Percentiles rank a stretch among this genome's conserved stretches.
Conservation (phyloP, 1,140 invertebrate genomes). For the Panonychus citri region DNA sequence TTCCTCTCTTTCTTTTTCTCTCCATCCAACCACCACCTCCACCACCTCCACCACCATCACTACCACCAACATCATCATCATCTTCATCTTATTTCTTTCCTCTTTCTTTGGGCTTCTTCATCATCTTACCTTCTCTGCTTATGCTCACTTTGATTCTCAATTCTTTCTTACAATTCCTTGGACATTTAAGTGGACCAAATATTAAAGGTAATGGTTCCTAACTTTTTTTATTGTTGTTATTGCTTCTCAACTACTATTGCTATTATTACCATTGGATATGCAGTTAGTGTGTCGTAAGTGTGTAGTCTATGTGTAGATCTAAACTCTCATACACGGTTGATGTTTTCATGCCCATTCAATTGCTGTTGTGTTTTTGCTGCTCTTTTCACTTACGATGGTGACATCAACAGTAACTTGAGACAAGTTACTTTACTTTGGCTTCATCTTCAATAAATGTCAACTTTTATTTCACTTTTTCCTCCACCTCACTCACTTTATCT, state of each 20-base stretch:
- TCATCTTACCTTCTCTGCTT: too few relatives aligned
- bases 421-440: background rate
- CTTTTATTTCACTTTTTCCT: background rate
- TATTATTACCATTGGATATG: too few relatives aligned
- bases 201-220: background rate
- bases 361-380: background rate
- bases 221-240: background rate
- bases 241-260: background rate
- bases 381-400: background rate
- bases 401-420: background rate
- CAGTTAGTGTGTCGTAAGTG: too few relatives aligned
- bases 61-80: background rate
- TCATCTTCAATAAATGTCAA: background rate
- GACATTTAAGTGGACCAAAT: too few relatives aligned
- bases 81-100: background rate
- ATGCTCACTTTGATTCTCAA: too few relatives aligned
- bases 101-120: too few relatives aligned
- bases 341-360: background rate
- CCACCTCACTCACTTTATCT: background rate
- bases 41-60: background rate
- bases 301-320: too few relatives aligned
- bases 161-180: too few relatives aligned
- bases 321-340: too few relatives aligned
- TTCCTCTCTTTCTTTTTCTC: background rate
- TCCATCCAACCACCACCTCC: background rate